Percentiles rank a stretch among this genome's conserved stretches.
Evolutionary conservation across 2,888 invertebrate genomes (phyloP).

Genomic region (Melangyna quadrimaculata): DNA sequence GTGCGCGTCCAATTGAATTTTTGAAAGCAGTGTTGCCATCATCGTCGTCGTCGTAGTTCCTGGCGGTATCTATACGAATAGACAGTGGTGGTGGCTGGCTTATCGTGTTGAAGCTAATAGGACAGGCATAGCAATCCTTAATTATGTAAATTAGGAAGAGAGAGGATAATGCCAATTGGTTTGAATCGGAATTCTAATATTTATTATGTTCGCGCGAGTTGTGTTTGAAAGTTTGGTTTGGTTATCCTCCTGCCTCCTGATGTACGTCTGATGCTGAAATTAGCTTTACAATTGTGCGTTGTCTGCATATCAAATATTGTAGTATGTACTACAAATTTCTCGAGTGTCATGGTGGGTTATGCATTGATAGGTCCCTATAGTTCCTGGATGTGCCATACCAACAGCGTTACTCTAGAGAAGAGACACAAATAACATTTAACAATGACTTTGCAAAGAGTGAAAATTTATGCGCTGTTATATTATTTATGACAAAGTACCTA

Average conservation of each 20-base stretch:
- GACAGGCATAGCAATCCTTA: constrained; percentile 40
- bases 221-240: not conserved
- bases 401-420: too few species aligned
- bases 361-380: constrained; percentile 34
- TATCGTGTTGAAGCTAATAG: not conserved
- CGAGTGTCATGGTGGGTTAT: constrained; percentile 38
- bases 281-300: constrained; percentile 48
- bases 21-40: too few species aligned
- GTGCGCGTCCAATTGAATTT: constrained; percentile 54
- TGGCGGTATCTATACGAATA: too few species aligned
- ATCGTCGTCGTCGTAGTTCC: not conserved
- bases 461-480: constrained; percentile 63
- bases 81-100: not conserved
- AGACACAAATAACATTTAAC: constrained; percentile 59
- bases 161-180: constrained; percentile 53
- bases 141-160: constrained; percentile 63
- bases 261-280: too few species aligned
- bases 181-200: constrained; percentile 57
- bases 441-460: constrained; percentile 57
- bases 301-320: constrained; percentile 67
- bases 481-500: constrained; percentile 64
- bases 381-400: constrained; percentile 13
- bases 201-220: constrained; percentile 47
- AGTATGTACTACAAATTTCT: constrained; percentile 21
- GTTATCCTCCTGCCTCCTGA: constrained; percentile 33